A percentile compares a stretch with the other conserved stretches of the same genome.
Conservation (phyloP, 2,797 vertebrate genomes). For the Pantherophis vulpinus region DNA sequence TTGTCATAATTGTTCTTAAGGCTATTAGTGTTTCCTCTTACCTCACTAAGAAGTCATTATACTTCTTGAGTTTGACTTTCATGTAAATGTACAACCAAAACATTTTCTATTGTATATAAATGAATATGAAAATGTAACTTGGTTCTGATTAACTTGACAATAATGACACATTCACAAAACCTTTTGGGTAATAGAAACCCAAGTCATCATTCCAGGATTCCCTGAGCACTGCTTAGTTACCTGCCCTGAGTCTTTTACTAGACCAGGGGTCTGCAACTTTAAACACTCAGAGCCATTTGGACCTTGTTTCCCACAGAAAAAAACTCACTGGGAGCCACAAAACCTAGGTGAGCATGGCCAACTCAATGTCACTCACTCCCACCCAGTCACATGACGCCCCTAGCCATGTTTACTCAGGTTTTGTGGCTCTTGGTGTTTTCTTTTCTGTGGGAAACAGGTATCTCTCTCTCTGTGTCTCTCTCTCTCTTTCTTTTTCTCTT, state of each 20-base stretch:
- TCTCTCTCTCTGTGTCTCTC: too few relatives aligned
- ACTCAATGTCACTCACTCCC: too few relatives aligned
- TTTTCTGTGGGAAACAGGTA: too few relatives aligned
- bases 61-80: not conserved
- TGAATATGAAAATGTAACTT: not conserved
- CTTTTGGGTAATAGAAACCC: not conserved
- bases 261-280: too few relatives aligned
- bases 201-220: not conserved
- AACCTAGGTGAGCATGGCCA: too few relatives aligned
- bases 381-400: too few relatives aligned
- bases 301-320: too few relatives aligned
- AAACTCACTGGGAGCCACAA: too few relatives aligned
- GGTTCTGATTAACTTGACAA: not conserved
- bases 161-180: not conserved
- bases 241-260: not conserved
- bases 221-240: not conserved
- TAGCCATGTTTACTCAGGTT: too few relatives aligned
- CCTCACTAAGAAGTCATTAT: not conserved
- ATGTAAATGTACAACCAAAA: not conserved
- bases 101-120: not conserved
- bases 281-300: too few relatives aligned
- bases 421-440: too few relatives aligned
- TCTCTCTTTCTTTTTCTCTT: too few relatives aligned
- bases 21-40: not conserved
- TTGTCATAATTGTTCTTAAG: not conserved